Evolutionary conservation across 2,888 invertebrate genomes (phyloP).

Genomic region (Philonicus albiceps): DNA sequence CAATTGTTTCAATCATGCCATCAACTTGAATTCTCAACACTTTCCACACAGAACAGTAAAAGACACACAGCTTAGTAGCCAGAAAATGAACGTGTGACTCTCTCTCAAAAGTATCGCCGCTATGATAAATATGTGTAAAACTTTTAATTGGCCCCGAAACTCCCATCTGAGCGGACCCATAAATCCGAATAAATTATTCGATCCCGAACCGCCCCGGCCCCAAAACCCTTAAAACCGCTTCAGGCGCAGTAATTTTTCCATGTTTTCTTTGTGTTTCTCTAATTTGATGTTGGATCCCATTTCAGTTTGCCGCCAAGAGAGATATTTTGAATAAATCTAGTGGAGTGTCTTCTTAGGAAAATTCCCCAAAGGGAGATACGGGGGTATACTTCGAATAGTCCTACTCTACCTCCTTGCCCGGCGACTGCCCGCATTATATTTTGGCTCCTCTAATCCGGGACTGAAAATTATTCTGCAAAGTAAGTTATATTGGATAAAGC

Average conservation of each 20-base stretch:
- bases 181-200: constrained; percentile 46
- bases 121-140: constrained; percentile 42
- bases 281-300: background rate
- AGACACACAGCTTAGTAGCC: constrained; percentile 11
- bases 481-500: constrained; percentile 28
- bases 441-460: constrained; percentile 20
- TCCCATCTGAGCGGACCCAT: constrained; percentile 40
- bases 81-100: background rate
- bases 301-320: background rate
- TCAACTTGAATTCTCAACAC: constrained; percentile 13
- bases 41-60: constrained; percentile 28
- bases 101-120: background rate
- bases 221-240: background rate
- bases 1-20: constrained; percentile 17
- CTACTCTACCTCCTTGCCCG: background rate
- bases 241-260: background rate
- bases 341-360: constrained; percentile 4
- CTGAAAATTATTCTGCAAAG: constrained; percentile 35
- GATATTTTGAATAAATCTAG: constrained; percentile 19
- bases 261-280: constrained; percentile 10
- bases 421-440: background rate
- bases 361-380: background rate
- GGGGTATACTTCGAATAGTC: background rate
- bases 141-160: constrained; percentile 46
- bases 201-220: background rate